phyloP scores from a whole-genome alignment of 2,797 vertebrate species.

The Myotis pilosus region DNA sequence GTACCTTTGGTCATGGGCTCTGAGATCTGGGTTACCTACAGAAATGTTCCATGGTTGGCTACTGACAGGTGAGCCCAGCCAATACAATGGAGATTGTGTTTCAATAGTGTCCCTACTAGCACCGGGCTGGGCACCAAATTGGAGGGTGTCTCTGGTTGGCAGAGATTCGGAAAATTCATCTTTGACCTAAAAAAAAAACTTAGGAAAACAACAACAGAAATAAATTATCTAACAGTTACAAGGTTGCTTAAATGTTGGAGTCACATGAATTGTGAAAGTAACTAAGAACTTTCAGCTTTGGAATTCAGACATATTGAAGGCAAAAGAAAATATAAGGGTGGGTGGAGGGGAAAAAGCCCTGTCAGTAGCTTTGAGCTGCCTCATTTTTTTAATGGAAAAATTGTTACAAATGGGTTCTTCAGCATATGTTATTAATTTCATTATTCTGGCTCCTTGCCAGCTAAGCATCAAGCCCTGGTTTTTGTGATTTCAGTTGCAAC shows the following conservation, averaged over 20 bases:
- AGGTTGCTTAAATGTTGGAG: conserved; percentile 73
- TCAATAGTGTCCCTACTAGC: not conserved
- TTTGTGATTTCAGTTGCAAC: conserved; percentile 87
- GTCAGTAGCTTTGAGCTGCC: conserved; percentile 85
- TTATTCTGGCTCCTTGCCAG: conserved; percentile 85
- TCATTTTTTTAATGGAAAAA: conserved; percentile 84
- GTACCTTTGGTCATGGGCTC: not conserved
- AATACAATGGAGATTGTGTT: not conserved
- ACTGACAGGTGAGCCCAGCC: not conserved
- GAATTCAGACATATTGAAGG: conserved; percentile 62
- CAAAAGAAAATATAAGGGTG: conserved; percentile 67
- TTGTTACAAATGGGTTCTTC: conserved; percentile 88
- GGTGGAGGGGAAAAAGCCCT: conserved; percentile 76
- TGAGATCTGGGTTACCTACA: not conserved
- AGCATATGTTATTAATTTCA: conserved; percentile 90
- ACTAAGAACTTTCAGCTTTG: conserved; percentile 72
- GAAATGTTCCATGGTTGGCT: not conserved
- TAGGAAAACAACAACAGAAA: conserved; percentile 19
- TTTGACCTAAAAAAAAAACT: not conserved
- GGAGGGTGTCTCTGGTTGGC: not conserved
- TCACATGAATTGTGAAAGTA: conserved; percentile 78
- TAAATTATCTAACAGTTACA: conserved; percentile 68
- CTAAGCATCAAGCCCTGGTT: conserved; percentile 83
- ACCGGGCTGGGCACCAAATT: not conserved
- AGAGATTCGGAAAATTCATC: not conserved